Conservation (phyloP, 1,140 invertebrate genomes). For the Spodoptera litura region DNA sequence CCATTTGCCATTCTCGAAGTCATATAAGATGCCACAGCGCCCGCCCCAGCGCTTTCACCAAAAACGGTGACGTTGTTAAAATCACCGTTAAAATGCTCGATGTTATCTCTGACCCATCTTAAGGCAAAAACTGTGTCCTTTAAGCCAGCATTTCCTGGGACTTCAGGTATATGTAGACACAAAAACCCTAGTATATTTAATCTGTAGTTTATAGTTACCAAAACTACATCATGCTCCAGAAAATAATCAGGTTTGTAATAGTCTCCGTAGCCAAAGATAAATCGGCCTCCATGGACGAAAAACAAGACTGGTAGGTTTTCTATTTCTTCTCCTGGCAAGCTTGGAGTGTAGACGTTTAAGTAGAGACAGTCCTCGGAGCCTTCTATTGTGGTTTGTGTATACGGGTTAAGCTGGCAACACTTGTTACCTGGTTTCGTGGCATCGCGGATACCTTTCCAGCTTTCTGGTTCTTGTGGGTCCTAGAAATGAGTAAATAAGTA, state of each 20-base stretch:
- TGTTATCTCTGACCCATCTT: constrained; percentile 83
- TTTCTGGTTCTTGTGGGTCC: constrained; percentile 82
- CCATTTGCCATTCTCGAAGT: constrained; percentile 88
- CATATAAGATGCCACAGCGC: constrained; percentile 89
- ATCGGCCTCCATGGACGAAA: constrained; percentile 87
- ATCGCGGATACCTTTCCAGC: constrained; percentile 87
- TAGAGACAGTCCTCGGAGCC: constrained; percentile 83
- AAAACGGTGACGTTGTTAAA: constrained; percentile 89
- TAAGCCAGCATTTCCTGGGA: constrained; percentile 89
- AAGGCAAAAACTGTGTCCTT: constrained; percentile 88
- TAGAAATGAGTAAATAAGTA: constrained; percentile 51
- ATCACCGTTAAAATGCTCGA: constrained; percentile 90
- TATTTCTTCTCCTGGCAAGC: constrained; percentile 65
- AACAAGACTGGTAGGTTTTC: constrained; percentile 84
- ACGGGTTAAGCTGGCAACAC: constrained; percentile 82
- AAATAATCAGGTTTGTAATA: constrained; percentile 88
- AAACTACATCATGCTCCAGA: constrained; percentile 88
- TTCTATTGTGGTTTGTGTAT: constrained; percentile 74
- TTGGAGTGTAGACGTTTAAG: constrained; percentile 80
- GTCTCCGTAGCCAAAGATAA: constrained; percentile 83
- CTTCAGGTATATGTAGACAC: constrained; percentile 86
- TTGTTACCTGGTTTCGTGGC: constrained; percentile 86
- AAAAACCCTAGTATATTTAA: constrained; percentile 89
- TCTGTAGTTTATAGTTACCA: constrained; percentile 91
- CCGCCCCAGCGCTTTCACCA: constrained; percentile 91